Conservation (phyloP, 1,140 invertebrate species). For the Battus philenor region DNA sequence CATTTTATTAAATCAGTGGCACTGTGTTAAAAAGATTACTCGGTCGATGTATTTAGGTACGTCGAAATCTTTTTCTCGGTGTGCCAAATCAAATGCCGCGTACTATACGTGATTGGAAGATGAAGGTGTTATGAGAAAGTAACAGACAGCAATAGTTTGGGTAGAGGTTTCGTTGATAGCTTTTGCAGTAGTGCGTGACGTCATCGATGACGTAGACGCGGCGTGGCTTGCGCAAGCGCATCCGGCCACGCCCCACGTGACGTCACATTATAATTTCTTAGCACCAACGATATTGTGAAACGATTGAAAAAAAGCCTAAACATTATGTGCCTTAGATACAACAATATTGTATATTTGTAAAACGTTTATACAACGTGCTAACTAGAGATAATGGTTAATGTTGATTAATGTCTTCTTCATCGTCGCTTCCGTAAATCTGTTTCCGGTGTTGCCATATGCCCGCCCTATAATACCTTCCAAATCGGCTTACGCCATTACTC, state of each 20-base stretch:
- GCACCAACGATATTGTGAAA: slow-evolving; percentile 68
- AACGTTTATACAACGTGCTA: slow-evolving; percentile 75
- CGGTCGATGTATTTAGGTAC: too few relatives aligned
- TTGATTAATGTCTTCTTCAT: slow-evolving; percentile 47
- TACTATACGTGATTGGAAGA: too few relatives aligned
- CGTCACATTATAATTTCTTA: slow-evolving; percentile 56
- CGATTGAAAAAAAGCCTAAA: slow-evolving; percentile 73
- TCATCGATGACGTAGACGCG: too few relatives aligned
- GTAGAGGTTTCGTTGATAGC: slow-evolving; percentile 60
- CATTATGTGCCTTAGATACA: slow-evolving; percentile 76
- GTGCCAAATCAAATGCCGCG: too few relatives aligned
- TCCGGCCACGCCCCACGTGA: too few relatives aligned
- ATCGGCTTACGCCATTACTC: too few relatives aligned
- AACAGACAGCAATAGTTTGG: slow-evolving; percentile 52
- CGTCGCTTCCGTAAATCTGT: slow-evolving; percentile 47
- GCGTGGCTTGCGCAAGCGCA: too few relatives aligned
- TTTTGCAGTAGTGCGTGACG: slow-evolving; percentile 56
- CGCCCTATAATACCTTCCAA: too few relatives aligned
- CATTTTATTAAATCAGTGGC: too few relatives aligned
- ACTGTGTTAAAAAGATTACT: too few relatives aligned
- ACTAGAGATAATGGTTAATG: slow-evolving; percentile 68
- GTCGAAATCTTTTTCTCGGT: too few relatives aligned
- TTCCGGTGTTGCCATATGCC: slow-evolving; percentile 28
- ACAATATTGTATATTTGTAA: slow-evolving; percentile 76
- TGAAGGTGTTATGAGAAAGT: slow-evolving; percentile 29